These are phyloP conservation scores for Hirudinaria manillensis DNA, from an alignment of 2,888 invertebrate species.

Conservation along the genomic window DNA sequence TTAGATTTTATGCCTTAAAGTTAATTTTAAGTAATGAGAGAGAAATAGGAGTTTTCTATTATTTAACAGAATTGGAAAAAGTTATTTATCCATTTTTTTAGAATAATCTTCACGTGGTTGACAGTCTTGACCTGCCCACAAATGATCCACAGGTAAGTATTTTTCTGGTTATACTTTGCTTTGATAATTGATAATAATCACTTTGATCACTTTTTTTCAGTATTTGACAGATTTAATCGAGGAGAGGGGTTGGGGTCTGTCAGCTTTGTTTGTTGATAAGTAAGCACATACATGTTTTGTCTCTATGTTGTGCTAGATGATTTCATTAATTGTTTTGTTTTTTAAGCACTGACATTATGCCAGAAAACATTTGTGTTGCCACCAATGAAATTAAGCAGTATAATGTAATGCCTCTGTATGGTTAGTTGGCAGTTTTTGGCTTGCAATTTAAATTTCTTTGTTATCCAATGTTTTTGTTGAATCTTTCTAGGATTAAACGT, in stretches of 20 bases:
- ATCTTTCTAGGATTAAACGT: constrained; percentile 68
- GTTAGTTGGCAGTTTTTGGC: constrained; percentile 41
- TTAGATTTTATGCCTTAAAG: too few species aligned
- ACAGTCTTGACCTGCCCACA: constrained; percentile 76
- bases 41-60: not conserved
- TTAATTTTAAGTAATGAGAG: too few species aligned
- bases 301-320: too few species aligned
- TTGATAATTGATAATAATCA: not conserved
- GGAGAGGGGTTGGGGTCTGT: constrained; percentile 87
- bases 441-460: constrained; percentile 3
- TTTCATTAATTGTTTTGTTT: constrained; percentile 37
- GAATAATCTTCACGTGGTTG: constrained; percentile 74
- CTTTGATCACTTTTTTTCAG: constrained; percentile 42
- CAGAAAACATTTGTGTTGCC: constrained; percentile 78
- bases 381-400: constrained; percentile 72
- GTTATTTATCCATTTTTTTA: constrained; percentile 1
- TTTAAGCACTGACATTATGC: constrained; percentile 76
- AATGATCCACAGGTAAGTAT: constrained; percentile 62
- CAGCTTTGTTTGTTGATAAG: constrained; percentile 86
- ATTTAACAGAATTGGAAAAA: not conserved
- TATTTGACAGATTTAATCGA: constrained; percentile 75
- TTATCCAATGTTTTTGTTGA: not conserved
- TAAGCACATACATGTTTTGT: constrained; percentile 57
- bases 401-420: constrained; percentile 88
- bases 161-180: constrained; percentile 19